Percentiles rank a stretch among this genome's conserved stretches.
phyloP scores from a whole-genome alignment of 2,113 vertebrate species.

The Takifugu bimaculatus region DNA sequence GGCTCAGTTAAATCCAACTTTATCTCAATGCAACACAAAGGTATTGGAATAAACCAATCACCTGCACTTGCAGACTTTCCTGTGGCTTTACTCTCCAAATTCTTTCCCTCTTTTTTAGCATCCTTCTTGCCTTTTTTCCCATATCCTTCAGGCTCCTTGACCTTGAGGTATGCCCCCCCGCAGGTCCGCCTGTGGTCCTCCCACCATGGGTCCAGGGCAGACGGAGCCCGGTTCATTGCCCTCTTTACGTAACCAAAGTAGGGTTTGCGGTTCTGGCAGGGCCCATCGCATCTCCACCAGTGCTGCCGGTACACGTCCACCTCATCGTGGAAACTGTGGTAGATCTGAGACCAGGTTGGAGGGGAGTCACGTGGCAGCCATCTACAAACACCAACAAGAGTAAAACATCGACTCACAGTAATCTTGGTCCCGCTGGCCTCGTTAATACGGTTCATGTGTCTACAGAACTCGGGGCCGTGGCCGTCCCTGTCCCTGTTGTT shows the following conservation, averaged over 20 bases:
- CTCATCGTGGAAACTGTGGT: conserved; percentile 87
- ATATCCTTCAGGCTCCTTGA: conserved; percentile 91
- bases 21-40: neutral
- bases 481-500: conserved; percentile 88
- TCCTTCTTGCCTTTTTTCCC: conserved; percentile 75
- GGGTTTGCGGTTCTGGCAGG: conserved; percentile 80
- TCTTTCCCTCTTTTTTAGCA: conserved; percentile 38
- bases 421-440: conserved; percentile 84
- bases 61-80: conserved; percentile 51
- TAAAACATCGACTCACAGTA: conserved; percentile 68
- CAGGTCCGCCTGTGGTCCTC: conserved; percentile 82
- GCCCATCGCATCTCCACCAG: conserved; percentile 93
- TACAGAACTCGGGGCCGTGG: conserved; percentile 94
- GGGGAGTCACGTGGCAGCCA: neutral
- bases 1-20: too few relatives aligned
- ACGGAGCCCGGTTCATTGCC: conserved; percentile 89
- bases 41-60: neutral
- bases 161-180: conserved; percentile 86
- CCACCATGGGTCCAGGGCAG: conserved; percentile 90
- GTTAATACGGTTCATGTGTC: conserved; percentile 94
- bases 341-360: conserved; percentile 73
- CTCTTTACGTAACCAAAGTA: conserved; percentile 91
- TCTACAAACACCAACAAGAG: neutral
- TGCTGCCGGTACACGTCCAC: conserved; percentile 90
- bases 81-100: conserved; percentile 9